Conservation (phyloP, 2,888 invertebrate species). For the Agonopterix heracliana region DNA sequence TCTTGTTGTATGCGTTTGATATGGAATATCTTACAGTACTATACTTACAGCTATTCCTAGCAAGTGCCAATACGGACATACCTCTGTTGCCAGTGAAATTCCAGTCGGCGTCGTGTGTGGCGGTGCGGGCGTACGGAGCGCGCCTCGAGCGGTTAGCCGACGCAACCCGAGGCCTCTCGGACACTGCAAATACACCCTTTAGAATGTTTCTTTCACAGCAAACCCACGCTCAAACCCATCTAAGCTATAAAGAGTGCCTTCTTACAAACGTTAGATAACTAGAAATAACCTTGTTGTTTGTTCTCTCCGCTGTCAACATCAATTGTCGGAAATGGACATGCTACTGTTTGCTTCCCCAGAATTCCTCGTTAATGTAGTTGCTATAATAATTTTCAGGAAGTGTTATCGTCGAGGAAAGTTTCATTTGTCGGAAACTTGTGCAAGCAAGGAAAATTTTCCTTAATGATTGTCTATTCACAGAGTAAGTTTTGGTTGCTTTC, state of each 20-base stretch:
- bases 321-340: constrained; percentile 2
- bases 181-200: constrained; percentile 36
- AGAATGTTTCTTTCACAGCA: too few relatives aligned
- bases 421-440: too few relatives aligned
- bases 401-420: neutral
- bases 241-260: neutral
- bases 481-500: too few relatives aligned
- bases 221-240: too few relatives aligned
- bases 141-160: constrained; percentile 60
- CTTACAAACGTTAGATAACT: neutral
- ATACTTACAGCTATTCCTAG: too few relatives aligned
- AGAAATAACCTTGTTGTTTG: constrained; percentile 2
- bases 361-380: neutral
- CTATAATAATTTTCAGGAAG: neutral
- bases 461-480: too few relatives aligned
- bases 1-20: too few relatives aligned
- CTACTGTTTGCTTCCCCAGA: neutral
- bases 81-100: constrained; percentile 69
- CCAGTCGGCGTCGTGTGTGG: constrained; percentile 63
- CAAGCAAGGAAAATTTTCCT: too few relatives aligned
- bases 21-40: too few relatives aligned
- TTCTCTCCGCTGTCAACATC: constrained; percentile 6
- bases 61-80: constrained; percentile 19
- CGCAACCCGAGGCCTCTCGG: constrained; percentile 35
- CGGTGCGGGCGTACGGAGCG: constrained; percentile 55